Conservation (phyloP, 2,113 vertebrate species). For the Lophochroa leadbeateri region DNA sequence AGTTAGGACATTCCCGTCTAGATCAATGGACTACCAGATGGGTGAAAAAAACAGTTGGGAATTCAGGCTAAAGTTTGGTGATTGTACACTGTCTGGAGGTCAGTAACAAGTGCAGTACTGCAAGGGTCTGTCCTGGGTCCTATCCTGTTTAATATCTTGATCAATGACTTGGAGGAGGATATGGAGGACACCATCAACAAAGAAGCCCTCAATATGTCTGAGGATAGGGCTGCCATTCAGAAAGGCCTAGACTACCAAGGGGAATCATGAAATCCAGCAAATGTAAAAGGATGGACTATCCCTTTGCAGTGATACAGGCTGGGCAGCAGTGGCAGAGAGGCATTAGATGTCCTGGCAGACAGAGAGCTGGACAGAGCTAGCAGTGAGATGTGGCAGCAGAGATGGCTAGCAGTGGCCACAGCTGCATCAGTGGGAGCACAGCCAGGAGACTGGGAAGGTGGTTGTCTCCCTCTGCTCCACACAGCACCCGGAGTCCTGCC, state of each 20-base stretch:
- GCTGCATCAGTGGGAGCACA: neutral
- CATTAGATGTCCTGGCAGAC: neutral
- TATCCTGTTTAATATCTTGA: neutral
- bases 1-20: neutral
- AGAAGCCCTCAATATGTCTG: neutral
- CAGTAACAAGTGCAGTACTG: neutral
- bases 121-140: neutral
- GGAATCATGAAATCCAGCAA: neutral
- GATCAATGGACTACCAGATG: neutral
- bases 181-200: neutral
- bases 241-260: neutral
- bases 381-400: rapidly evolving
- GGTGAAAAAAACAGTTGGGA: neutral
- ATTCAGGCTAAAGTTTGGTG: neutral
- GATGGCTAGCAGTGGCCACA: neutral
- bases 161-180: neutral
- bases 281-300: neutral
- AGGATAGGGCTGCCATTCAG: neutral
- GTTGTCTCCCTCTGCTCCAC: neutral
- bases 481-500: neutral
- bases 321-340: neutral
- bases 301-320: neutral
- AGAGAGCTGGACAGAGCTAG: neutral
- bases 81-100: neutral
- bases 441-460: neutral